Base-by-base conservation (phyloP, 2,797 vertebrate genomes). In the Crenuchus spilurus region DNA sequence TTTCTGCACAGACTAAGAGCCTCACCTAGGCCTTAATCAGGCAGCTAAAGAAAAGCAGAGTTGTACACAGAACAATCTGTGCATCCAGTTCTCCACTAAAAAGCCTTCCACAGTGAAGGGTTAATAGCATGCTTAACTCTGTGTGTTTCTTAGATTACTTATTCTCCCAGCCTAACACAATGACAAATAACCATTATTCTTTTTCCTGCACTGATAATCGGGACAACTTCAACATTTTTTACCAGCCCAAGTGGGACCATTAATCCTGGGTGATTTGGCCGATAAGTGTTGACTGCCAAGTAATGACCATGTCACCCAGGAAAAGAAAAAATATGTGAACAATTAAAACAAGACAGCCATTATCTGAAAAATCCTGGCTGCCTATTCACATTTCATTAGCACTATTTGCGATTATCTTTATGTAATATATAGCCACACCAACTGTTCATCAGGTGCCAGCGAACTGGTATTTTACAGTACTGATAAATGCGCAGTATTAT, bases 151-250 rank as follows among this genome's bases (percentile, higher is more conserved):
- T 91, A 92, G 92, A 95, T 95, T 95, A 96, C 95, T 96, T 94
- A 92, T 94, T 94, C 93, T 93, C 82, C 83, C 84, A 84, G 92
- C 93, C 94, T 94, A 96, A 95, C 93, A 92, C 92, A 92, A 94
- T 99, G 97, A 98, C 96, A 98, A 98, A 99, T 96, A 98, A 96
- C 96, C 95, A 95, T 97, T 96, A 95, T 98, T 98, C 95, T 96
- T 98, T 96, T 94, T 92, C 94, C 93, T 88, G 93, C 90, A 92
- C 95, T 96, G 97, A 98, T 99, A 98, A 98, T 97, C 94, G 86
- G 92, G 95, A 97, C 95, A 98, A 96, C 94, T 98, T 98, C 94
- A 96, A 98, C 95, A 96, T 97, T 98, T 93, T 80, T 70, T 95
- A 90, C 94, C 89, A 90, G 93, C 93, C 94, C 94, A 97, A 97